phyloP scores from a whole-genome alignment of 2,888 invertebrate genomes.

The Melanchra persicariae region DNA sequence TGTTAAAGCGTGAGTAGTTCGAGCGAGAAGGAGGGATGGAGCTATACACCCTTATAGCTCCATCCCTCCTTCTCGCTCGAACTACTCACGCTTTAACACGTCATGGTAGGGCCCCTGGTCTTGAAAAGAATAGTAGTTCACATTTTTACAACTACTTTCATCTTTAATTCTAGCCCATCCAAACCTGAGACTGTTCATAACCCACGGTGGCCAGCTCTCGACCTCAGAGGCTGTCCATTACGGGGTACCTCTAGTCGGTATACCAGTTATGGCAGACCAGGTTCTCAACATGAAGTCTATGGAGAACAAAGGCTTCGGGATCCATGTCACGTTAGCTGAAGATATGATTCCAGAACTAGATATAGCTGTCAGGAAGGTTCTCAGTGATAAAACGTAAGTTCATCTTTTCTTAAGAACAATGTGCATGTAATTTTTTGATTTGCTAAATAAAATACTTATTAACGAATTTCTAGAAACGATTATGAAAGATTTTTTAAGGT shows the following conservation, averaged over 20 bases:
- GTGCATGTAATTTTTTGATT: no score
- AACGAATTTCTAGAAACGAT: no score
- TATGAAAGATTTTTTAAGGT: no score
- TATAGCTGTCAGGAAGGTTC: constrained; percentile 76
- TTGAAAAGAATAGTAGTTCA: no score
- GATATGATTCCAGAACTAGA: constrained; percentile 71
- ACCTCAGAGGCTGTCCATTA: constrained; percentile 81
- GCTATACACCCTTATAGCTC: no score
- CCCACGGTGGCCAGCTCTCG: constrained; percentile 84
- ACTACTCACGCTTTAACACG: no score
- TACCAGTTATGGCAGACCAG: constrained; percentile 81
- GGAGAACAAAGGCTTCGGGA: constrained; percentile 76
- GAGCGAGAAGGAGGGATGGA: no score
- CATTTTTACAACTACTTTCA: not conserved
- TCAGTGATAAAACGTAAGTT: constrained; percentile 65
- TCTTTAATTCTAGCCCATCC: constrained; percentile 74
- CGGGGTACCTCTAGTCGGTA: constrained; percentile 82
- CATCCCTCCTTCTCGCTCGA: no score
- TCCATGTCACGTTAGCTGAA: constrained; percentile 71
- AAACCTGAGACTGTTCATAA: constrained; percentile 79
- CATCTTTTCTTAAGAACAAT: not conserved
- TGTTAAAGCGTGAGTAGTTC: no score
- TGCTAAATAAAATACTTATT: no score
- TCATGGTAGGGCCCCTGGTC: no score
- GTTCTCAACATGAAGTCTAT: constrained; percentile 78